These are phyloP conservation scores for Lasioglossum albipes DNA, from an alignment of 1,140 invertebrate species.

Conservation along the genomic window DNA sequence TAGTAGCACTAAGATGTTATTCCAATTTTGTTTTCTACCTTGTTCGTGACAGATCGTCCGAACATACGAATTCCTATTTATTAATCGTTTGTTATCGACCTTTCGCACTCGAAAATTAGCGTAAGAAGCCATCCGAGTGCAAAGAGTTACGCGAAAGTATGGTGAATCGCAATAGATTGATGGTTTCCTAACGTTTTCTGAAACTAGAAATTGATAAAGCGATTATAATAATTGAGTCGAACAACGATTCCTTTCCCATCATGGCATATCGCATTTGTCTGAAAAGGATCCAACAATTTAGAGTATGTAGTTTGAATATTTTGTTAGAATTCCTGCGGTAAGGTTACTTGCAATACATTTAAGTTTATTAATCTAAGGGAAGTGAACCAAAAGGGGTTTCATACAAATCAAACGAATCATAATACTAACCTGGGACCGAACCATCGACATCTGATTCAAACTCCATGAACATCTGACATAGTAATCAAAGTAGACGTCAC, in stretches of 20 bases:
- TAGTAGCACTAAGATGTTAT: background rate
- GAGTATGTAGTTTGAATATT: background rate
- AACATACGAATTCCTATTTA: conserved; percentile 7
- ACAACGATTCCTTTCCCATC: background rate
- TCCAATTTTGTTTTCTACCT: background rate
- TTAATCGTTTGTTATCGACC: background rate
- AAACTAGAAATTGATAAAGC: too few relatives aligned
- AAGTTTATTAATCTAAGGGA: background rate
- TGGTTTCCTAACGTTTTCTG: too few relatives aligned
- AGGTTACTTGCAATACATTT: background rate
- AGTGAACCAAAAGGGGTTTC: background rate
- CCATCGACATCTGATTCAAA: too few relatives aligned
- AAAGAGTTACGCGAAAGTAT: background rate
- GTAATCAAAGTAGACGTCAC: background rate
- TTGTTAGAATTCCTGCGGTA: background rate
- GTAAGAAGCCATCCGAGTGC: too few relatives aligned
- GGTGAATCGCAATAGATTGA: background rate
- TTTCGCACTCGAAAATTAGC: too few relatives aligned
- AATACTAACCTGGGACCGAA: too few relatives aligned
- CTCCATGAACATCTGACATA: too few relatives aligned
- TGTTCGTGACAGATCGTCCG: background rate
- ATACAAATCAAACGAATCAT: background rate
- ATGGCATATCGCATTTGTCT: background rate
- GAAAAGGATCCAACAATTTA: conserved; percentile 22
- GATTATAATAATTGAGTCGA: too few relatives aligned